Base-by-base conservation (phyloP, 2,888 invertebrate species). In the Augiades crinisus region DNA sequence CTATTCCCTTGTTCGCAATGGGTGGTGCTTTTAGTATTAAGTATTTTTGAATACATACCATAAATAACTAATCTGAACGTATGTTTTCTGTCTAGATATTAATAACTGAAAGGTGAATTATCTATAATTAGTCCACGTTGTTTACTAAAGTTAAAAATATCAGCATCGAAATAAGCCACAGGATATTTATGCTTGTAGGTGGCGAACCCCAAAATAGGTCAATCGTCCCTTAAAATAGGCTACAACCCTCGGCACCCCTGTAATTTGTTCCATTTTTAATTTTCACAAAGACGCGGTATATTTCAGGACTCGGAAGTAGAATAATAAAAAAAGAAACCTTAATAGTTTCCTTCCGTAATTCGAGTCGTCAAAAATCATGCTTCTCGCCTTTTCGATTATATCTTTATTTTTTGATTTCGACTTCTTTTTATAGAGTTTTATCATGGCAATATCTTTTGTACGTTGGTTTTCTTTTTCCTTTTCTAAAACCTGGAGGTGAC, bases 321-420 rank as follows among this genome's bases (percentile, higher is more conserved):
- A n/a, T n/a, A n/a, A n/a, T n/a, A n/a, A n/a, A n/a, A 5, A 38
- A 14, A 27, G 22, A 16, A 60, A 79, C 83, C 78, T 76, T 44
- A 71, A 46, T 5, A 83, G 68, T 56, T 72, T 67, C 47, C 58
- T 68, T 0, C 83, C 82, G 16, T 78, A 77, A 47, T 65, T 71
- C 54, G 72, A 80, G 27, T 67, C 58, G 24, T 77, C 63, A 57
- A 82, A 84, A 46, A 83, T 72, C 40, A 62, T 55, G 40, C 75
- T 60, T 55, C 57, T 77, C 0, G 81, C 81, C 47, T 62, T 58
- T 46, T 67, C 58, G 1, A 81, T 61, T 17, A 59, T 62, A 49
- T 70, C 64, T 5, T 53, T 43, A 14, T 62, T 60, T n/a, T 50
- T 47, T 1, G 16, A 19, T 36, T 59, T 58, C 12, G 41, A 27